Evolutionary conservation across 2,113 vertebrate genomes (phyloP).

Genomic region (Entomyzon cyanotis): DNA sequence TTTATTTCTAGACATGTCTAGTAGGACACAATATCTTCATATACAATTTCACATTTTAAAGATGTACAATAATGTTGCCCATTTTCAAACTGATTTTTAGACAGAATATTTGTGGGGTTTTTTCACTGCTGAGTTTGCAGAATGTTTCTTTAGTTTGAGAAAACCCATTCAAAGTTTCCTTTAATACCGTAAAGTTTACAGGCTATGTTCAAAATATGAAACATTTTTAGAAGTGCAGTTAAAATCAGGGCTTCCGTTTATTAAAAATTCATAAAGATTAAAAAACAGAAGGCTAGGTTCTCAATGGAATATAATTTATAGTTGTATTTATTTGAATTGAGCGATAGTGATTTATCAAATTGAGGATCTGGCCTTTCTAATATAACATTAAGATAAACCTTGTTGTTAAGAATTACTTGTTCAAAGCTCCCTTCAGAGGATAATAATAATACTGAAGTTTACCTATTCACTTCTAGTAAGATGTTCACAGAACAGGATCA

Average conservation of each 20-base stretch:
- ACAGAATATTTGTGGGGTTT: neutral
- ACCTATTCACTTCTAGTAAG: neutral
- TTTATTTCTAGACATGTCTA: neutral
- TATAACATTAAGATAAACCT: neutral
- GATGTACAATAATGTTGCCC: neutral
- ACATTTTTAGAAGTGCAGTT: constrained; percentile 11
- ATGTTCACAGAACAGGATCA: neutral
- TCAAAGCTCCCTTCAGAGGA: neutral
- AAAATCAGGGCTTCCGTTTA: neutral
- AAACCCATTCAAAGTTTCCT: neutral
- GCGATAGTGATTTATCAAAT: neutral
- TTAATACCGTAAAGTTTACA: neutral
- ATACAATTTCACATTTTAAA: neutral
- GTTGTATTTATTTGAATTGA: neutral
- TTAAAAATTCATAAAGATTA: constrained; percentile 31
- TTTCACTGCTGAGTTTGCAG: neutral
- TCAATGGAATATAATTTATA: neutral
- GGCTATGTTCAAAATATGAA: neutral
- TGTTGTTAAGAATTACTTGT: neutral
- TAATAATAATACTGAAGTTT: neutral
- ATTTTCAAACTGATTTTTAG: neutral
- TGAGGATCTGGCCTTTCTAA: neutral
- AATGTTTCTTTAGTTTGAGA: neutral
- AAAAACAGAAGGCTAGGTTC: constrained; percentile 7
- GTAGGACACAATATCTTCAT: neutral